These are phyloP conservation scores for Antennarius maculatus DNA, from an alignment of 2,797 vertebrate species.

Conservation along the genomic window DNA sequence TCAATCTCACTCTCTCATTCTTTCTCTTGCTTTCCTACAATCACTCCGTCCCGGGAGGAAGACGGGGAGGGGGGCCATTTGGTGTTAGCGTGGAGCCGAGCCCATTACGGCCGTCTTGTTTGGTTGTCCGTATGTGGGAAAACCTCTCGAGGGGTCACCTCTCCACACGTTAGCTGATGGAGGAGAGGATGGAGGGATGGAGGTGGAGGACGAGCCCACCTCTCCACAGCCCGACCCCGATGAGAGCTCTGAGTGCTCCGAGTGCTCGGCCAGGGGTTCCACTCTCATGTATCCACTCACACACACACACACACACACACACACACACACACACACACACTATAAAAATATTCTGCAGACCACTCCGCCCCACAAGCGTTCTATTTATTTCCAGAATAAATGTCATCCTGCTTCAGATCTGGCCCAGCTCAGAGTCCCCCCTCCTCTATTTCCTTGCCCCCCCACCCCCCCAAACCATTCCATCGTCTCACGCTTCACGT, in stretches of 20 bases:
- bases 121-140: conserved; percentile 56
- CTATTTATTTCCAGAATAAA: conserved; percentile 60
- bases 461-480: neutral
- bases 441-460: neutral
- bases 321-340: conserved; percentile 21
- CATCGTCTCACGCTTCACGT: conserved; percentile 3
- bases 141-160: conserved; percentile 70
- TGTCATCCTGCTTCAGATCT: conserved; percentile 40
- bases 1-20: conserved; percentile 61
- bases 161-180: conserved; percentile 62
- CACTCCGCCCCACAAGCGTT: conserved; percentile 31
- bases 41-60: conserved; percentile 30
- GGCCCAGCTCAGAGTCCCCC: conserved; percentile 11
- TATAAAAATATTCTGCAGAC: conserved; percentile 37
- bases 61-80: conserved; percentile 41
- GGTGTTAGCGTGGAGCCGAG: conserved; percentile 48
- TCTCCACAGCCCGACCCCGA: conserved; percentile 57
- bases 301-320: conserved; percentile 31
- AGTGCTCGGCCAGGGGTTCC: conserved; percentile 42
- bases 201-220: conserved; percentile 43
- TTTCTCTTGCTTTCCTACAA: conserved; percentile 29
- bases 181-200: conserved; percentile 33
- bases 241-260: conserved; percentile 58
- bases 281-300: conserved; percentile 57
- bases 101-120: conserved; percentile 63